Evolutionary conservation across 2,888 invertebrate species (phyloP), one percentile per base, ranked within the genome.

Genomic region (Auanema freiburgensis): DNA sequence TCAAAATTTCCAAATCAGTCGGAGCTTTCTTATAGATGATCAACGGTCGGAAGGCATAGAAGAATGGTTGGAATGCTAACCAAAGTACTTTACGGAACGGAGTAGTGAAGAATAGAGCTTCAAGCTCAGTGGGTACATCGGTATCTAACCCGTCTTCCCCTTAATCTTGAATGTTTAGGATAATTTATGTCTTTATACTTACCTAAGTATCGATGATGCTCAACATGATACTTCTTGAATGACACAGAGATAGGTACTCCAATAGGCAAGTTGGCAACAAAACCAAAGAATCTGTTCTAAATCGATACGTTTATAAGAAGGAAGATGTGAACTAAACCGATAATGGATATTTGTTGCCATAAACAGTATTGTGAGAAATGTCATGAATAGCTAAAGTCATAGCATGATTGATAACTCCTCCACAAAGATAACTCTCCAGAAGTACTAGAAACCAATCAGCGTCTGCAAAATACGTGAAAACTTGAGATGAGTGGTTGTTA

Each of bases 331-430:
- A 65, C 59, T n/a, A 43, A n/a, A 71, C 71, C 41, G 64, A 58
- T 10, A 74, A 23, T 1, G 79, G 75, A 40, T 62, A 63, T 18
- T 69, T 63, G 86, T 93, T 92, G 0, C 97, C 98, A 85, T 96
- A 98, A 0, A 95, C 97, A 72, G 96, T 87, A 85, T 94, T 96
- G 85, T 98, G 98, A 0, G 95, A 89, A 66, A 97, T 93, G 87
- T 98, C 98, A 84, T 98, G 98, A 62, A 98, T 91, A 0, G 96
- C 97, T 78, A 95, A 86, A 90, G 92, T 92, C 59, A 96, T 87
- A 0, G 93, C 91, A 85, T 96, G 95, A 86, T 95, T 96, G 77
- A 95, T 91, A 43, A 93, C 91, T 8, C 98, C 98, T 0, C 97
- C 97, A 84, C 96, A 91, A 84, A 90, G 92, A 85, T 98, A 98